A percentile compares a stretch with the other conserved stretches of the same genome.
phyloP scores from a whole-genome alignment of 2,888 invertebrate genomes.

The Nephrotoma appendiculata region DNA sequence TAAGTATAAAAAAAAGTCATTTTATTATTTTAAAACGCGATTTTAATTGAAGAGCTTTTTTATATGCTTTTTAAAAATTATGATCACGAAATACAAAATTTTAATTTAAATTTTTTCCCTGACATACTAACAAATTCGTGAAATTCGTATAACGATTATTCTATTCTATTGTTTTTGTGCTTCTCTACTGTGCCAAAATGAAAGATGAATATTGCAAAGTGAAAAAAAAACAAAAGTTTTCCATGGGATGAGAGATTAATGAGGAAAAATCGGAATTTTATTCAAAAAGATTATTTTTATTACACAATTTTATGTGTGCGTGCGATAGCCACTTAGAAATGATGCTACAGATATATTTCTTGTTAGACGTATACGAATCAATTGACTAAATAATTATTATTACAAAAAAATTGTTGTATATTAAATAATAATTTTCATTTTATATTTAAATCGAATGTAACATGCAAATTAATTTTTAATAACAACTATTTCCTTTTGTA shows the following conservation, averaged over 20 bases:
- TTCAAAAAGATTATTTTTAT: neutral
- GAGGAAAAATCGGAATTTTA: neutral
- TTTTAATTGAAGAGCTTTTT: neutral
- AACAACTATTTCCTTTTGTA: neutral
- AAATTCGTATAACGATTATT: neutral
- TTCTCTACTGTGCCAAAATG: neutral
- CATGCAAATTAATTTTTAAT: neutral
- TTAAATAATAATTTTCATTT: neutral
- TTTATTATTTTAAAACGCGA: neutral
- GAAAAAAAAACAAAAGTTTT: neutral
- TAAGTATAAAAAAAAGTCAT: neutral
- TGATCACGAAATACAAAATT: neutral
- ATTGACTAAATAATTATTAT: neutral
- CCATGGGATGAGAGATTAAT: neutral
- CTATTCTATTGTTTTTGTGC: neutral
- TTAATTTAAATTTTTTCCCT: neutral
- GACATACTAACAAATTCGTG: neutral
- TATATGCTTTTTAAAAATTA: neutral
- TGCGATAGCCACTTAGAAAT: neutral
- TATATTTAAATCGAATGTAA: neutral
- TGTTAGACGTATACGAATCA: neutral
- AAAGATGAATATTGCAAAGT: neutral
- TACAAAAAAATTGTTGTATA: neutral
- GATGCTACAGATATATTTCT: neutral
- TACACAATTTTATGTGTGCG: neutral